Percentiles rank a stretch among this genome's conserved stretches.
Conservation (phyloP, 2,888 invertebrate species). For the Lycocerus yunnanus region DNA sequence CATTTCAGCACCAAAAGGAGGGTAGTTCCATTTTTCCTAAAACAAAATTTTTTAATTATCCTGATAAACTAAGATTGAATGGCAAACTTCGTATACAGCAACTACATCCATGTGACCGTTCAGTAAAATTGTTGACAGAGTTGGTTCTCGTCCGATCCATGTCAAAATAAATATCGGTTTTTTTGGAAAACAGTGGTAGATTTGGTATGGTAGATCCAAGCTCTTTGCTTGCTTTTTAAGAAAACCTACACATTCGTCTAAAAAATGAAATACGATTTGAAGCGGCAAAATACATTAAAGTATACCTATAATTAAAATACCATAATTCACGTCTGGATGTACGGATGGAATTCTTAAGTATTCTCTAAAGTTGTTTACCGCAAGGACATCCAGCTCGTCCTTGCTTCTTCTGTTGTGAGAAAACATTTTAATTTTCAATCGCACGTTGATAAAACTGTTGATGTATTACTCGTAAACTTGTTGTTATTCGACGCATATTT, state of each 20-base stretch:
- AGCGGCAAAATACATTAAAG: no score
- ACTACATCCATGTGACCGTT: constrained; percentile 96
- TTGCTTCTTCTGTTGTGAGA: neutral
- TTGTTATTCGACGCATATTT: neutral
- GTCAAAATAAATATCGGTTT: constrained; percentile 81
- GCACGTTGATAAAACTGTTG: neutral
- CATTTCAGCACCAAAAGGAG: constrained; percentile 86
- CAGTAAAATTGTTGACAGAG: constrained; percentile 71
- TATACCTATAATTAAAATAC: constrained; percentile 67
- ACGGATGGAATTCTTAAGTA: constrained; percentile 87
- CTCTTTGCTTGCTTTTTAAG: neutral
- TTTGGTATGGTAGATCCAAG: neutral
- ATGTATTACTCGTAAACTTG: no score
- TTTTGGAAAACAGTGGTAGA: constrained; percentile 35
- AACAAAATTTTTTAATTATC: constrained; percentile 23
- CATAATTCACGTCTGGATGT: constrained; percentile 85
- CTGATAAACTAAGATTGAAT: neutral
- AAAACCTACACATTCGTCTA: constrained; percentile 63
- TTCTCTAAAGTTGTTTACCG: constrained; percentile 79
- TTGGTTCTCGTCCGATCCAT: constrained; percentile 73
- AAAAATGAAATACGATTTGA: neutral
- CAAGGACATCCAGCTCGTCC: constrained; percentile 50
- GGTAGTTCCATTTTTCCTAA: constrained; percentile 87
- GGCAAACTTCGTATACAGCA: constrained; percentile 70
- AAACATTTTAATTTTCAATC: neutral